Conservation (phyloP, 2,113 vertebrate genomes). For the Alethe diademata region DNA sequence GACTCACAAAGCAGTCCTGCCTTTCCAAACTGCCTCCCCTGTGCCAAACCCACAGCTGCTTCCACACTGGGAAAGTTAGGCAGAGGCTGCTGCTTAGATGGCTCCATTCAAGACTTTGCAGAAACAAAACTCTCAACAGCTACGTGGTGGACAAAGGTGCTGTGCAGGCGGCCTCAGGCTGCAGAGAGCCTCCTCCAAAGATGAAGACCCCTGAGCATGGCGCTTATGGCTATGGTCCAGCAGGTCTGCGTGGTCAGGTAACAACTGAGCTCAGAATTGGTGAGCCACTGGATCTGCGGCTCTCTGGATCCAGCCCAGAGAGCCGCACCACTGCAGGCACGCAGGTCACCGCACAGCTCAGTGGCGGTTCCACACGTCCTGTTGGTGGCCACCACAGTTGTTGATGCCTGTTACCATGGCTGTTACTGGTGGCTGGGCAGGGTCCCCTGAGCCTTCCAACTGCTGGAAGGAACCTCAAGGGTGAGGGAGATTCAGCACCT, state of each 20-base stretch:
- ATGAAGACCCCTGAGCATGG: accelerated
- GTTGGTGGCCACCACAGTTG: accelerated
- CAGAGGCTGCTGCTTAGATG: neutral
- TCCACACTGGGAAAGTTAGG: neutral
- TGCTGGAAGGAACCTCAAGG: neutral
- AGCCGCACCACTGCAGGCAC: accelerated
- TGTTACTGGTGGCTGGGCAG: neutral
- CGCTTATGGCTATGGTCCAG: accelerated
- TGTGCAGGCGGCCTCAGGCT: accelerated
- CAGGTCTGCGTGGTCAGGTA: neutral
- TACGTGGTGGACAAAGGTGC: accelerated
- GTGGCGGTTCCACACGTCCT: too few relatives aligned
- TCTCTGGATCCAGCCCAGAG: accelerated
- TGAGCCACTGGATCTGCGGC: neutral
- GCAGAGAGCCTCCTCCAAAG: accelerated
- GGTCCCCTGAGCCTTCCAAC: neutral
- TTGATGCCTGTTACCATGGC: neutral
- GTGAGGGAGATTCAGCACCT: neutral
- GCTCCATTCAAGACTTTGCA: accelerated
- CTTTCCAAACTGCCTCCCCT: neutral
- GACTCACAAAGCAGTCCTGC: neutral
- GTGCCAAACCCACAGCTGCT: accelerated
- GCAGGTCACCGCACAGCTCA: neutral
- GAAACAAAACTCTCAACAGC: neutral
- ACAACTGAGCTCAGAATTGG: neutral